Base-by-base conservation (phyloP, 2,888 invertebrate species). In the Melanargia galathea region DNA sequence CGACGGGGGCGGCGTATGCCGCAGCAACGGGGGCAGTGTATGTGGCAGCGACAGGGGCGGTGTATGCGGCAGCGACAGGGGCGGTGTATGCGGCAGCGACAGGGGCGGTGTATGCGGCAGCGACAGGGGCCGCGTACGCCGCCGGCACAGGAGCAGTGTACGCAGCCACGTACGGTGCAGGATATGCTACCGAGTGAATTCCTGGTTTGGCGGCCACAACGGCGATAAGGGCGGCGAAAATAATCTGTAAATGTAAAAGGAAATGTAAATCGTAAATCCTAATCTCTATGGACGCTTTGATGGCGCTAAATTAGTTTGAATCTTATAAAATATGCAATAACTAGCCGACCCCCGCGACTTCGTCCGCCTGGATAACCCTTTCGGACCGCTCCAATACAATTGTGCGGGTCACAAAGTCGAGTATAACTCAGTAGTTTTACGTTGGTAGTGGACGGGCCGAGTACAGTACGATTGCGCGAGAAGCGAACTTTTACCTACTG, bases 171-270 rank as follows among this genome's bases (percentile, higher is more conserved):
- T 73, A 69, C 5, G 77, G 72, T 8, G 78, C 76, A 6, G 72
- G 65, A 63, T 78, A 79, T 2, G 82, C 81, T 40, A 81, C 77
- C 8, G 87, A 79, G 66, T 86, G 81, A 63, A 85, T 84, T 60
- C 87, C 89, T 24, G 92, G 91, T 69, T 91, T 90, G 58, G 90
- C 92, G 18, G 83, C 80, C 57, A 78, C 87, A 16, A 87, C 70
- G 64, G 85, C 84, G 71, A 90, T 63, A 46, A 91, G 74, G 64
- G 85, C 78, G 71, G 80, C 77, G 75, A 92, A 78, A 65, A 87
- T 74, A 33, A 88, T 73, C 92, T 92, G 78, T 60, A 59, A 59
- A 52, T 20, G n/a, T n/a, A 35, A 13, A 13, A 35, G 1, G 1
- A 49, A 16, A 51, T 7, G 8, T 43, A 18, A 40, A 40, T 40